Evolutionary conservation across 2,888 invertebrate genomes (phyloP).

Genomic region (Dione juno): DNA sequence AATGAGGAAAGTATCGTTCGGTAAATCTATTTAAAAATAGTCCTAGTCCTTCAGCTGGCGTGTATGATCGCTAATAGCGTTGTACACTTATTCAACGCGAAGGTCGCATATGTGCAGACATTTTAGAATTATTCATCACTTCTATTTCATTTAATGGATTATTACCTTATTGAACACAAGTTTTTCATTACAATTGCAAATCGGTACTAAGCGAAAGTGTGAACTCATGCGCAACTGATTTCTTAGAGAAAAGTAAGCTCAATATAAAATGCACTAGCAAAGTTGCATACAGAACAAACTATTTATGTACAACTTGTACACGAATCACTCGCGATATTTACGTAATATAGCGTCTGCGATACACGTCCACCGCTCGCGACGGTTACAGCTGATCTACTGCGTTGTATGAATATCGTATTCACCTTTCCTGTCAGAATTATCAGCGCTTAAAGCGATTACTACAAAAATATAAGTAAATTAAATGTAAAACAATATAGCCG

Average conservation of each 20-base stretch:
- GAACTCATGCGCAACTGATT: constrained; percentile 70
- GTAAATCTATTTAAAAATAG: constrained; percentile 29
- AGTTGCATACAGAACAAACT: constrained; percentile 38
- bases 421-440: constrained; percentile 47
- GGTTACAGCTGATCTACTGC: constrained; percentile 67
- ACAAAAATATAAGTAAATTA: constrained; percentile 24
- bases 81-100: constrained; percentile 47
- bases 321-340: constrained; percentile 56
- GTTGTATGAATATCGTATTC: constrained; percentile 55
- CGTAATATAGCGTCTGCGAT: constrained; percentile 41
- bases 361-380: constrained; percentile 63
- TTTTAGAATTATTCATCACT: constrained; percentile 43
- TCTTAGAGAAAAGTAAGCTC: constrained; percentile 41
- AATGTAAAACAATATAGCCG: constrained; percentile 38
- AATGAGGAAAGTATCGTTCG: background rate
- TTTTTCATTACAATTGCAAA: constrained; percentile 46
- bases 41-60: constrained; percentile 49
- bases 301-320: constrained; percentile 49
- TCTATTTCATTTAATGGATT: constrained; percentile 5
- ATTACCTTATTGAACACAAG: constrained; percentile 44
- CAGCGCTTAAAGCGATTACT: constrained; percentile 51
- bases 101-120: constrained; percentile 52
- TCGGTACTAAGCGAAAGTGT: constrained; percentile 66
- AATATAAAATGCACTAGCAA: constrained; percentile 53
- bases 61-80: constrained; percentile 54